Evolutionary conservation across 2,888 invertebrate genomes (phyloP), one percentile per base, ranked within the genome.

Genomic region (Tipula unca): DNA sequence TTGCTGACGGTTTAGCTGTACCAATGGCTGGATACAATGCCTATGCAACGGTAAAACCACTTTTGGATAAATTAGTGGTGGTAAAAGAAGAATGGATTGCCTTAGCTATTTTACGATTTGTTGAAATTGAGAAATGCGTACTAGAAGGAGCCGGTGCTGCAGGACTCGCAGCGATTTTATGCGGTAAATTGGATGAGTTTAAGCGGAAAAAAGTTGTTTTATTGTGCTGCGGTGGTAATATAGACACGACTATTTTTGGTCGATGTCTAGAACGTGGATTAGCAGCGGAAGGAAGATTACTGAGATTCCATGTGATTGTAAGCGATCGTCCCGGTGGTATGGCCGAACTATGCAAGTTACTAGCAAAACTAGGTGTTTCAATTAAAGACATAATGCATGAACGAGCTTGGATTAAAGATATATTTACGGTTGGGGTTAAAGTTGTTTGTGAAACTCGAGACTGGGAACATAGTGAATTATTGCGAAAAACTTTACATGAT

Each of bases 361-460:
- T 98, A 85, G 93, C 95, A 0, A 93, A 93, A 1, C 92, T 96
- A 36, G 97, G 97, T 0, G 97, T 97, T 14, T 96, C 96, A 54
- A 97, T 99, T 87, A 99, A 98, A 90, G 98, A 98, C 89, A 97
- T 99, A 86, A 95, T 97, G 91, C 98, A 99, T 90, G 98, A 99
- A 89, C 93, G 98, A 86, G 98, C 98, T 1, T 98, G 98, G 98
- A 94, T 98, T 14, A 94, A 94, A 86, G 98, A 99, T 89, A 95
- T 99, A 85, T 98, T 97, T 89, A 94, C 94, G 87, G 95, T 95
- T 25, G 93, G 94, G 89, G 94, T 93, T 0, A 96, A 96, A 91
- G 96, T 97, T 14, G 95, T 98, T 0, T 96, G 96, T 88, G 98
- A 98, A 91, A 98, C 98, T 0, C 92, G 96, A 86, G 97, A 97